A percentile compares a stretch with the other conserved stretches of the same genome.
These are phyloP conservation scores for Sebastes itinus DNA, from an alignment of 2,797 vertebrate species.

Conservation along the genomic window DNA sequence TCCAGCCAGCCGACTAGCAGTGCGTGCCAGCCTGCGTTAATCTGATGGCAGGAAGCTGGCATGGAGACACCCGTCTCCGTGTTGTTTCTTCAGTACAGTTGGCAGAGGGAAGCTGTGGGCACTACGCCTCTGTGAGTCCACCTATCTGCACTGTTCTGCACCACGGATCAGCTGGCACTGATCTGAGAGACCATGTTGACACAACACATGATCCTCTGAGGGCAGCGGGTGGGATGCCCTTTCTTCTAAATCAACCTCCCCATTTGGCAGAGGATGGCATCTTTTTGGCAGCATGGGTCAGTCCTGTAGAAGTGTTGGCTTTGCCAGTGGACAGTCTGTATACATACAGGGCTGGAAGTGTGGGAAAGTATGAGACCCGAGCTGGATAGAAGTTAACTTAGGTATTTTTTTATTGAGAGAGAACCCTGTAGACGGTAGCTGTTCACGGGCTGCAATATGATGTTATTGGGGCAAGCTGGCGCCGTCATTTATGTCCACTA, in stretches of 20 bases:
- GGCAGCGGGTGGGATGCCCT: slow-evolving; percentile 11
- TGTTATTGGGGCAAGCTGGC: too few species aligned
- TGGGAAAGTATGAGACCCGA: slow-evolving; percentile 60
- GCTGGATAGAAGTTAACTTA: background rate
- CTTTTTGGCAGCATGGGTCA: slow-evolving; percentile 56
- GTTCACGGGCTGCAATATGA: too few species aligned
- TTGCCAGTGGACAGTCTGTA: slow-evolving; percentile 41
- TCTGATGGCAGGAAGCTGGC: slow-evolving; percentile 61
- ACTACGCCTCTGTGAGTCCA: slow-evolving; percentile 13
- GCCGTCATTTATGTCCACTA: too few species aligned
- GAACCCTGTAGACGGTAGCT: too few species aligned
- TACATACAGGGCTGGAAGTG: slow-evolving; percentile 45
- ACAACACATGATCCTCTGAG: slow-evolving; percentile 58
- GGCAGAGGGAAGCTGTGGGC: slow-evolving; percentile 32
- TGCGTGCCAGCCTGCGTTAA: slow-evolving; percentile 26
- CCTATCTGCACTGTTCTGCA: slow-evolving; percentile 19
- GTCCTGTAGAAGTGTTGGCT: slow-evolving; percentile 28
- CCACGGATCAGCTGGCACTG: slow-evolving; percentile 27
- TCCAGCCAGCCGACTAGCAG: background rate
- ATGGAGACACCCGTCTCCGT: background rate
- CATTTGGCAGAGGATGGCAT: slow-evolving; percentile 62
- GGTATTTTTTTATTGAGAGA: too few species aligned
- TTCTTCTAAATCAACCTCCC: slow-evolving; percentile 56
- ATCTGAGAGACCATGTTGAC: slow-evolving; percentile 60
- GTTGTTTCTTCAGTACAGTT: slow-evolving; percentile 59